Base-by-base conservation (phyloP, 2,888 invertebrate genomes). In the Rotaria socialis region DNA sequence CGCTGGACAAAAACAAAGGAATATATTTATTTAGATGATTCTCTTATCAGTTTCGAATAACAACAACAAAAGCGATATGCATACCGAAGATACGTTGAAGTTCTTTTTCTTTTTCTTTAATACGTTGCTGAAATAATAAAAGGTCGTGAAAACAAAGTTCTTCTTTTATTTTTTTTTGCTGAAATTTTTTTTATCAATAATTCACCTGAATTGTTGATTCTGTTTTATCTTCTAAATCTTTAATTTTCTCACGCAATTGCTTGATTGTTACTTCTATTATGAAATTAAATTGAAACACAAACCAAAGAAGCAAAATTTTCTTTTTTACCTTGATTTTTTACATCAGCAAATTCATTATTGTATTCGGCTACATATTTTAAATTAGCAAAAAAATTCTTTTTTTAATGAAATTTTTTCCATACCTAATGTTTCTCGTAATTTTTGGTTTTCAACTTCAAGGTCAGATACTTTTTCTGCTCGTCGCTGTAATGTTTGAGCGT, bases 401-500 rank as follows among this genome's bases (percentile, higher is more conserved):
- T 50, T 5, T 8, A 4, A 50, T 11, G 14, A 11, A 50, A 50
- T 3, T 3, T 50, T 50, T 19, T 55, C 92, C 87, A 92, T 92
- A 74, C 91, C 90, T 24, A 93, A 89, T n/a, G 92, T 92, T 86
- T 92, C 91, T 86, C 92, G 89, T 86, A 93, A 89, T 88, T 92
- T 91, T 87, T 91, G 91, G 89, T 92, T 92, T 89, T 93, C 92
- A 56, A 92, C 90, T 88, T 93, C 92, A 60, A 92, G 89, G 88
- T 92, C 92, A 86, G 90, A 90, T 43, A 90, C 90, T 87, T 89
- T 88, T 85, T 90, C 90, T 1, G 90, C 90, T 88, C 91, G 91
- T 88, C 91, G 91, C 89, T 92, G 92, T 84, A 91, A 89, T 86
- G 89, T 89, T 86, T 90, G 89, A 52, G 91, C 91, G 87, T 91